Evolutionary conservation across 1,140 invertebrate genomes (phyloP).

Genomic region (Caenorhabditis inopinata): DNA sequence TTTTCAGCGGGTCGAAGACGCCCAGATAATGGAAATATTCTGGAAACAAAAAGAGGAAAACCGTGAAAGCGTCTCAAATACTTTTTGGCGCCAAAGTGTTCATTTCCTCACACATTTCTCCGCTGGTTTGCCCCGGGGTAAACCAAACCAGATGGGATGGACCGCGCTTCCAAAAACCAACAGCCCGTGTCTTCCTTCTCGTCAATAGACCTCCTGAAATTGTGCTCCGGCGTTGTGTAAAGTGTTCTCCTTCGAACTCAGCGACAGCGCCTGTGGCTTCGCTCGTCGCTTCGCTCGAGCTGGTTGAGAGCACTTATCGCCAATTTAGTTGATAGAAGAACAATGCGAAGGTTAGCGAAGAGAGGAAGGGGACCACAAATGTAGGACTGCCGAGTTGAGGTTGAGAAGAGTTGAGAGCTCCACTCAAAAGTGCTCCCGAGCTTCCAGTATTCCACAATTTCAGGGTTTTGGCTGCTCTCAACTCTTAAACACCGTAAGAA

Average conservation of each 20-base stretch:
- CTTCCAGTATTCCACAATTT: too few species aligned
- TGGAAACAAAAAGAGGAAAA: too few species aligned
- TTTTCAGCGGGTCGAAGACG: too few species aligned
- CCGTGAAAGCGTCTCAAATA: background rate
- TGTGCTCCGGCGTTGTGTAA: background rate
- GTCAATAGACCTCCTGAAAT: constrained; percentile 3
- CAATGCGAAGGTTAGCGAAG: background rate
- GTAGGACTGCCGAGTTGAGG: too few species aligned
- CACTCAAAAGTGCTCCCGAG: too few species aligned
- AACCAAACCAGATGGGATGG: constrained; percentile 1
- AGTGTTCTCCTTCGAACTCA: constrained; percentile 4
- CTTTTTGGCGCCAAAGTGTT: background rate
- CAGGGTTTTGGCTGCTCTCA: too few species aligned
- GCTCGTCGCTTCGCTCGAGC: too few species aligned
- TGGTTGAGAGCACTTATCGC: constrained; percentile 5
- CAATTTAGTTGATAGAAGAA: background rate
- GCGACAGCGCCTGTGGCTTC: too few species aligned
- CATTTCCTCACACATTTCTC: background rate
- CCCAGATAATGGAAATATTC: too few species aligned
- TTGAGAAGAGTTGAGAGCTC: too few species aligned
- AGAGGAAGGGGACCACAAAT: background rate
- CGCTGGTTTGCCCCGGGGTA: background rate
- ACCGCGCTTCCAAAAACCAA: background rate
- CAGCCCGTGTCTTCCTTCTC: background rate
- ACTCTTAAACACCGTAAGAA: too few species aligned